A percentile compares a stretch with the other conserved stretches of the same genome.
phyloP scores from a whole-genome alignment of 2,888 invertebrate genomes.

The Agrotis ipsilon region DNA sequence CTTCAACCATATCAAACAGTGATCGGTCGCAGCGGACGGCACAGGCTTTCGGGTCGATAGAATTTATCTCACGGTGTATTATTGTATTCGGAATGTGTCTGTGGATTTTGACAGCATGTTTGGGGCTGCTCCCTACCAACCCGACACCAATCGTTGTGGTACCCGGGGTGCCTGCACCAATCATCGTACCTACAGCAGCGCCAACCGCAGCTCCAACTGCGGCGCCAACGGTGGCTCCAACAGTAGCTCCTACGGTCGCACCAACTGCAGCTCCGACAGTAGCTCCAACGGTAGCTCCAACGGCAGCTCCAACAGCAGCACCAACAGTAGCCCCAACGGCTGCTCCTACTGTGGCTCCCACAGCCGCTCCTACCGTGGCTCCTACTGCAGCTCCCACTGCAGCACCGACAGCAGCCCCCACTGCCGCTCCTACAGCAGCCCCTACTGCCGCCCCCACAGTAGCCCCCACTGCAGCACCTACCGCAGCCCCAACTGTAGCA shows the following conservation, averaged over 20 bases:
- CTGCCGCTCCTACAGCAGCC: neutral
- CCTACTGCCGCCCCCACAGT: slow-evolving; percentile 12
- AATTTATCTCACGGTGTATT: slow-evolving; percentile 25
- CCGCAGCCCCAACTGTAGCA: slow-evolving; percentile 43
- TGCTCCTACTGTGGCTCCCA: slow-evolving; percentile 52
- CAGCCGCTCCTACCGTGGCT: slow-evolving; percentile 46
- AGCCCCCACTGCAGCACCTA: slow-evolving; percentile 55
- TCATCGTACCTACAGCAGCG: slow-evolving; percentile 81
- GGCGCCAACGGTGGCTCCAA: slow-evolving; percentile 43
- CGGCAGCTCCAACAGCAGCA: slow-evolving; percentile 18
- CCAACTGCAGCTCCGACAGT: slow-evolving; percentile 53
- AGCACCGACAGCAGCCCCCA: slow-evolving; percentile 59
- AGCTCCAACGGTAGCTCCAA: slow-evolving; percentile 50
- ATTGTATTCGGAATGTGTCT: slow-evolving; percentile 81
- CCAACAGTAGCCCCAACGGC: slow-evolving; percentile 56
- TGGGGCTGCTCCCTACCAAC: slow-evolving; percentile 83
- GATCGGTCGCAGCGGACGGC: slow-evolving; percentile 56
- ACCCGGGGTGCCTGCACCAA: slow-evolving; percentile 83
- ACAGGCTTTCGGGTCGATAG: slow-evolving; percentile 4
- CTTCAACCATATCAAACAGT: slow-evolving; percentile 69
- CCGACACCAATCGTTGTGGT: slow-evolving; percentile 80
- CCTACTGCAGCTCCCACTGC: slow-evolving; percentile 53
- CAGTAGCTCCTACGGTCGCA: slow-evolving; percentile 57
- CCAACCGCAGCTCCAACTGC: slow-evolving; percentile 68
- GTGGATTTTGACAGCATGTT: slow-evolving; percentile 88